phyloP scores from a whole-genome alignment of 2,888 invertebrate species.

The Sphinx pinastri region DNA sequence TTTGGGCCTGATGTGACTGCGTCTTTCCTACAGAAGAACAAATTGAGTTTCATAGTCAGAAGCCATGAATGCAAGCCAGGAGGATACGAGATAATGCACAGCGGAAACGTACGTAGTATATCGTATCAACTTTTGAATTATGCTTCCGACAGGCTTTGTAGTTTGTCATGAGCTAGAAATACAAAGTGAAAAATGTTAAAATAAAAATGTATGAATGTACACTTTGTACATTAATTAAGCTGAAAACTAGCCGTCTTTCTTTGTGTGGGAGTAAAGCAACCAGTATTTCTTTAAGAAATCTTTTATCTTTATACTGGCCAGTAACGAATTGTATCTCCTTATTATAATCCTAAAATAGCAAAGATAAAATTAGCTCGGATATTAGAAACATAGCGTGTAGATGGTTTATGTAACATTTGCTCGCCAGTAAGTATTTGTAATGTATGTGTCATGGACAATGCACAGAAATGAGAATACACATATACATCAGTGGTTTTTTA shows the following conservation, averaged over 20 bases:
- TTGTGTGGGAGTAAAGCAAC: not conserved
- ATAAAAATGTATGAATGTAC: no score
- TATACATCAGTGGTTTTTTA: not conserved
- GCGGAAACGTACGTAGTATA: slow-evolving; percentile 86
- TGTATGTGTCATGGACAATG: not conserved
- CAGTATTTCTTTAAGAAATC: not conserved
- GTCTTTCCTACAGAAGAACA: slow-evolving; percentile 89
- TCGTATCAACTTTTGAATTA: no score
- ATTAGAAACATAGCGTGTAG: not conserved
- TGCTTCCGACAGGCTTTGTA: no score
- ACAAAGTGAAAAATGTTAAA: no score
- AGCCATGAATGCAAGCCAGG: slow-evolving; percentile 97
- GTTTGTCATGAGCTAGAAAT: no score
- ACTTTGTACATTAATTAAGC: not conserved
- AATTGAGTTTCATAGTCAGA: slow-evolving; percentile 90
- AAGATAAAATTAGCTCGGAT: not conserved
- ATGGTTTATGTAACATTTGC: no score
- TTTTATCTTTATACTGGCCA: not conserved
- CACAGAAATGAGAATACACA: not conserved
- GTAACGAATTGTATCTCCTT: not conserved
- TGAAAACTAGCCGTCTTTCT: not conserved
- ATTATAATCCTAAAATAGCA: not conserved
- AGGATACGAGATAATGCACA: slow-evolving; percentile 94
- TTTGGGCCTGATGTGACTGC: slow-evolving; percentile 96
- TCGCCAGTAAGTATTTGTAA: no score